Percentiles rank a stretch among this genome's conserved stretches.
Conservation (phyloP, 2,797 vertebrate species). For the Phylloscopus collybita region DNA sequence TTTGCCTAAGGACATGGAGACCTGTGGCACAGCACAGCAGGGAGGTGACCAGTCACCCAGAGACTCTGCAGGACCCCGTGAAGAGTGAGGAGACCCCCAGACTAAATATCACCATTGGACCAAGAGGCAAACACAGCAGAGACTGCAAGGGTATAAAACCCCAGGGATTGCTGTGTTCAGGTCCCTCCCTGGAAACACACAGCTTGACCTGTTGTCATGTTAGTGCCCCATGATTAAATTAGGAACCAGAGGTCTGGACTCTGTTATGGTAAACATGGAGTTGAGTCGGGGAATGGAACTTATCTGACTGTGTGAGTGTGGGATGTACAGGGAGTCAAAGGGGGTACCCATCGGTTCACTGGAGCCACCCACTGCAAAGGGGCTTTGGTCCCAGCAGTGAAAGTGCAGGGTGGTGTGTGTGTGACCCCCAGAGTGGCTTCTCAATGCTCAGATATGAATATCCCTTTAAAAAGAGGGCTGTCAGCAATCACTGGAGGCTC, state of each 20-base stretch:
- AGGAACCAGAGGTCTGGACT: background rate
- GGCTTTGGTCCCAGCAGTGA: background rate
- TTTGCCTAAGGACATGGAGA: background rate
- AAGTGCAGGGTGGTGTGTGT: background rate
- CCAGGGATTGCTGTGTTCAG: background rate
- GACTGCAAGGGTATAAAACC: background rate
- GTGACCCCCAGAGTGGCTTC: background rate
- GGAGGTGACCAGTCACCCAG: background rate
- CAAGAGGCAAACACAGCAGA: background rate
- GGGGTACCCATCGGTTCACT: background rate
- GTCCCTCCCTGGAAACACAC: background rate
- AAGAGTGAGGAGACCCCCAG: background rate
- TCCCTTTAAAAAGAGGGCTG: background rate
- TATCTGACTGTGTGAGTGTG: background rate
- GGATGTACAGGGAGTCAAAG: background rate
- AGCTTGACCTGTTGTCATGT: background rate
- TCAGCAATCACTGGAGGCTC: background rate
- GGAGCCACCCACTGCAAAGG: background rate
- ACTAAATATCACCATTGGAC: background rate
- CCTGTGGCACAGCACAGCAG: background rate
- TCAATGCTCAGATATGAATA: background rate
- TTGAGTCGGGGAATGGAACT: background rate
- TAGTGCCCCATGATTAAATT: background rate
- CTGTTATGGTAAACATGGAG: background rate
- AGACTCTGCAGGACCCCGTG: background rate